Conservation (phyloP, 2,888 invertebrate species). For the Palloptera scutellata region DNA sequence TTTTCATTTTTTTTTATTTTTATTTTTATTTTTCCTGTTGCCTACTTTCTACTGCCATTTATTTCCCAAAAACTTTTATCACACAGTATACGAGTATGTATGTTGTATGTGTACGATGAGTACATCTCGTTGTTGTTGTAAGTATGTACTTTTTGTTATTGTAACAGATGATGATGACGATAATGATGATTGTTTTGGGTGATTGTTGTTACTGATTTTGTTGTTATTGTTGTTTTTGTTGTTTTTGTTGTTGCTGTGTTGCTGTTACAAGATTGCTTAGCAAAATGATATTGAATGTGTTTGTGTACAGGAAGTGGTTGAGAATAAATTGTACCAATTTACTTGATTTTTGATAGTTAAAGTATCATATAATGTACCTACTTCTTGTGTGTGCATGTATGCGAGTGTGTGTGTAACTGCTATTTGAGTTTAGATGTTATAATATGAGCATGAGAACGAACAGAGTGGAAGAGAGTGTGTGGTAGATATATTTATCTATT, state of each 20-base stretch:
- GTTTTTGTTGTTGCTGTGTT: neutral
- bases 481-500: too few relatives aligned
- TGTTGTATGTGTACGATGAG: too few relatives aligned
- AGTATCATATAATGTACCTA: neutral
- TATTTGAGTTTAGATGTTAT: too few relatives aligned
- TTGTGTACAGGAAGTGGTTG: conserved; percentile 8
- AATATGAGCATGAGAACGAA: too few relatives aligned
- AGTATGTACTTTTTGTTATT: conserved; percentile 1
- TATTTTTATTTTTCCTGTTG: conserved; percentile 12
- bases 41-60: conserved; percentile 1
- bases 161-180: neutral
- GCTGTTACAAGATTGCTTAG: neutral
- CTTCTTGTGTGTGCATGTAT: too few relatives aligned
- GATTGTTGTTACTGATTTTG: neutral
- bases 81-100: too few relatives aligned
- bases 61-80: too few relatives aligned
- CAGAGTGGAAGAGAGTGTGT: too few relatives aligned
- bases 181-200: neutral
- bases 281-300: neutral
- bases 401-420: too few relatives aligned
- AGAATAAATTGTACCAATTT: conserved; percentile 26
- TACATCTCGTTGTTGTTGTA: neutral
- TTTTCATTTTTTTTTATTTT: too few relatives aligned
- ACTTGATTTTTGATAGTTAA: conserved; percentile 17
- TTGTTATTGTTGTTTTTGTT: conserved; percentile 13